Evolutionary conservation across 2,888 invertebrate genomes (phyloP).

Genomic region (Leptinotarsa rubiginosa): DNA sequence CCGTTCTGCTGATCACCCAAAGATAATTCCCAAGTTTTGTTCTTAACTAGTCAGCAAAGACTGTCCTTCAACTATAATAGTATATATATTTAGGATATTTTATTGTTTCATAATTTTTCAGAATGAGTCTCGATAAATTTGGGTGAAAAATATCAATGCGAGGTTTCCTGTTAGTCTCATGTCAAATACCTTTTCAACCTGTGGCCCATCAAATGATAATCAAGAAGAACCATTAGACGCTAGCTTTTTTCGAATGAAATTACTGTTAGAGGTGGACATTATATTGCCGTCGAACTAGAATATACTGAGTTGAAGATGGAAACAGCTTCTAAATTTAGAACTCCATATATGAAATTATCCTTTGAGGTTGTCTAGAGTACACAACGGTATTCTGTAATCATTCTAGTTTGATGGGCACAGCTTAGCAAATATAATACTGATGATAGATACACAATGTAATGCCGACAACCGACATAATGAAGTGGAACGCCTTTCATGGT

Average conservation of each 20-base stretch:
- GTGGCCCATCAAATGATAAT: background rate
- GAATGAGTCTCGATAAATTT: no score
- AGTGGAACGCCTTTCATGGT: slow-evolving; percentile 15
- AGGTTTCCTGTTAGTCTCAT: background rate
- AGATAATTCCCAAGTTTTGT: no score
- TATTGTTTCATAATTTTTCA: no score
- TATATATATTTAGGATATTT: no score
- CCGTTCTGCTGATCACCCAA: no score
- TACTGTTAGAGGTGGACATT: slow-evolving; percentile 46
- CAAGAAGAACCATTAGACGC: background rate
- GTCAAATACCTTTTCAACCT: background rate
- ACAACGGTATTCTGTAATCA: slow-evolving; percentile 57
- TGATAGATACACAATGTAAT: slow-evolving; percentile 21
- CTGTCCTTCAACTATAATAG: no score
- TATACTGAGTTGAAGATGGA: slow-evolving; percentile 41
- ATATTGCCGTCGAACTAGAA: slow-evolving; percentile 46
- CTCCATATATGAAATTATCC: slow-evolving; percentile 51
- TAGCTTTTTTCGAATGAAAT: slow-evolving; percentile 31
- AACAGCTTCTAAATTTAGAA: slow-evolving; percentile 51
- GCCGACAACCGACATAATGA: slow-evolving; percentile 17
- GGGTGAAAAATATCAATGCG: background rate
- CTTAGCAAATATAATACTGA: slow-evolving; percentile 31
- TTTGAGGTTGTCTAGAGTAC: slow-evolving; percentile 53
- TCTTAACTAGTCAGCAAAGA: no score
- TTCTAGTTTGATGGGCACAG: slow-evolving; percentile 46